These are phyloP conservation scores for Gopherus evgoodei DNA, from an alignment of 2,113 vertebrate species.

Conservation along the genomic window DNA sequence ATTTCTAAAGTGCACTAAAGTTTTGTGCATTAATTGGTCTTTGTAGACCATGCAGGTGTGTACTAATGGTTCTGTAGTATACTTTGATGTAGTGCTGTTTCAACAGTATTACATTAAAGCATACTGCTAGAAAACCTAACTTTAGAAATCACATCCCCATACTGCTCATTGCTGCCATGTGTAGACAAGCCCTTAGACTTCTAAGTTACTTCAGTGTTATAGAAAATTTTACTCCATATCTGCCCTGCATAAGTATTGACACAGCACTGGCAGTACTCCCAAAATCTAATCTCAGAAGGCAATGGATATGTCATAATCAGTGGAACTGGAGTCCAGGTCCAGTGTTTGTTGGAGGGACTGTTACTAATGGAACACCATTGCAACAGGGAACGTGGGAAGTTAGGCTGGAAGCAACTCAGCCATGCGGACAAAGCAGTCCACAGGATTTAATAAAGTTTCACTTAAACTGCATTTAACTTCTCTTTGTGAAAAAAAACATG, in stretches of 20 bases:
- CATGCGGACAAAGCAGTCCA: not conserved
- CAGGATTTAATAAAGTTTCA: not conserved
- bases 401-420: not conserved
- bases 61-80: not conserved
- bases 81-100: not conserved
- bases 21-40: not conserved
- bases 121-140: not conserved
- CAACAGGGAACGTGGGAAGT: not conserved
- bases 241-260: not conserved
- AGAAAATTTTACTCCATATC: not conserved
- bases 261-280: not conserved
- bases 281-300: not conserved
- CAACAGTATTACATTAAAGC: not conserved
- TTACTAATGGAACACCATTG: not conserved
- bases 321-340: not conserved
- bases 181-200: not conserved
- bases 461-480: not conserved
- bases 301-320: not conserved
- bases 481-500: not conserved
- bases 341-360: not conserved
- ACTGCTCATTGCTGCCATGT: not conserved
- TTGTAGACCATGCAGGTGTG: not conserved
- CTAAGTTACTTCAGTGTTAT: not conserved
- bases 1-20: not conserved
- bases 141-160: not conserved